Conservation (phyloP, 2,797 vertebrate species). For the Danio tinwini region DNA sequence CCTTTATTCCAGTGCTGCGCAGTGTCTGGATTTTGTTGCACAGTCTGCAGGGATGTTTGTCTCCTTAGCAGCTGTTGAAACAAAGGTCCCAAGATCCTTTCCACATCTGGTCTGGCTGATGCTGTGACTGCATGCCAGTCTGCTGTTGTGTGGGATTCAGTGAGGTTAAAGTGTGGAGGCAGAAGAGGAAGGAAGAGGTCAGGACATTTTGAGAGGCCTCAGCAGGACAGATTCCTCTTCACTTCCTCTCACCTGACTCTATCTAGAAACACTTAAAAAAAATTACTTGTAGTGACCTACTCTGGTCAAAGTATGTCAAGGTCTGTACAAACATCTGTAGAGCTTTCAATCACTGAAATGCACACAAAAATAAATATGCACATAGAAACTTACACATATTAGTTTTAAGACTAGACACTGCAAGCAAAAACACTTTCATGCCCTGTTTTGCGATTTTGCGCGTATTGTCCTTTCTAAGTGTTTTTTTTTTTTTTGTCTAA, state of each 20-base stretch:
- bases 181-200: constrained; percentile 49
- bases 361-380: background rate
- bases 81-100: constrained; percentile 70
- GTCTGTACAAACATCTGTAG: background rate
- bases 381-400: background rate
- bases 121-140: constrained; percentile 64
- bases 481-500: no score
- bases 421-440: no score
- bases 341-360: background rate
- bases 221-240: constrained; percentile 23
- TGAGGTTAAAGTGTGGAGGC: constrained; percentile 7
- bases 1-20: constrained; percentile 9
- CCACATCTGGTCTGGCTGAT: constrained; percentile 77
- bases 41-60: constrained; percentile 52
- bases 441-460: no score
- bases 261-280: constrained; percentile 56
- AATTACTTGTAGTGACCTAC: no score
- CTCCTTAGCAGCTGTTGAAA: constrained; percentile 66
- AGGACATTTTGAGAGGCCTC: constrained; percentile 42
- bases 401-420: background rate
- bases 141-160: constrained; percentile 58
- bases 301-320: no score
- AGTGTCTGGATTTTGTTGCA: constrained; percentile 36
- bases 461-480: no score
- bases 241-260: constrained; percentile 67